phyloP scores from a whole-genome alignment of 2,113 vertebrate genomes.

The Eubucco bourcierii region DNA sequence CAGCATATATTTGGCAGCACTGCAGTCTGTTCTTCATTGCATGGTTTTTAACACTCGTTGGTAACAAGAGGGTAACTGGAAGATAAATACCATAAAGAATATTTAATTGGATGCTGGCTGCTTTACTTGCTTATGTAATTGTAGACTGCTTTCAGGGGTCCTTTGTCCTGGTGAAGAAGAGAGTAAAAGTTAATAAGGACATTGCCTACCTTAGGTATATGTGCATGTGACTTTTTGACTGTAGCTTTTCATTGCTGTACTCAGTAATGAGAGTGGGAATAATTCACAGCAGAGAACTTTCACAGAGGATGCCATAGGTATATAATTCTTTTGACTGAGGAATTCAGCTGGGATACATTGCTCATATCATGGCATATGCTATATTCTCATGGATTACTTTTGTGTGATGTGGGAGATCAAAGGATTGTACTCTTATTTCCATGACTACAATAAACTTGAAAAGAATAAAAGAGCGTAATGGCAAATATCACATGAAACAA shows the following conservation, averaged over 20 bases:
- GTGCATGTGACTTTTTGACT: neutral
- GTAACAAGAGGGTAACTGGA: neutral
- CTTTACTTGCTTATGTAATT: neutral
- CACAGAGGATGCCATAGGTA: neutral
- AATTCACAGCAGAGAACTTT: slow-evolving; percentile 4
- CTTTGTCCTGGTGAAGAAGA: neutral
- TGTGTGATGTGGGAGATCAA: slow-evolving; percentile 52
- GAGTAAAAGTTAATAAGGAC: neutral
- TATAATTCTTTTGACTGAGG: slow-evolving; percentile 11
- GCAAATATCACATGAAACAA: neutral
- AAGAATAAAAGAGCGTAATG: neutral
- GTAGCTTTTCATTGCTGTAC: neutral
- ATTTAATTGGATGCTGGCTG: neutral
- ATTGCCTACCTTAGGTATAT: neutral
- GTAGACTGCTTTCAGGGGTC: neutral
- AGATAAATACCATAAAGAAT: neutral
- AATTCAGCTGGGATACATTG: slow-evolving; percentile 47
- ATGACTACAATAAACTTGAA: slow-evolving; percentile 17
- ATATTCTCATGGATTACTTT: slow-evolving; percentile 20
- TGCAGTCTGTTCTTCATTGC: neutral
- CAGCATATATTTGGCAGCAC: neutral
- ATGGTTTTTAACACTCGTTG: neutral
- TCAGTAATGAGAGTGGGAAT: neutral
- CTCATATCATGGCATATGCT: neutral
- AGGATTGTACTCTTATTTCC: slow-evolving; percentile 26